A percentile compares a stretch with the other conserved stretches of the same genome.
These are phyloP conservation scores for Sarcophilus harrisii DNA, from an alignment of 2,797 vertebrate species.

Conservation along the genomic window DNA sequence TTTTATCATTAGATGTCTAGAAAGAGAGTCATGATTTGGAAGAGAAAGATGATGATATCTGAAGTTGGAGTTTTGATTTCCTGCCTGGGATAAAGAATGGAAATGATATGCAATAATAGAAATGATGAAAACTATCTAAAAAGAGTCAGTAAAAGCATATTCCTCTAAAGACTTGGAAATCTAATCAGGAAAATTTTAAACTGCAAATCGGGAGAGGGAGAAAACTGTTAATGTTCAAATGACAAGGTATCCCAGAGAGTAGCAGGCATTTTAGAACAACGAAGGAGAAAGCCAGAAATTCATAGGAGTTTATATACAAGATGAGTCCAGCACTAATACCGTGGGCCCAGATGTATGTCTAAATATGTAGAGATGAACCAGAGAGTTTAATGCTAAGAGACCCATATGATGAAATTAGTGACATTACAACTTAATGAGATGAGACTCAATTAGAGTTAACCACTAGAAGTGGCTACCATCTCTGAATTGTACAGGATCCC, in stretches of 20 bases:
- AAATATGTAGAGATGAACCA: neutral
- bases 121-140: neutral
- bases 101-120: neutral
- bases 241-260: neutral
- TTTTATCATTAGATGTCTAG: neutral
- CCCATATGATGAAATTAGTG: neutral
- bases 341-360: neutral
- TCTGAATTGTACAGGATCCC: neutral
- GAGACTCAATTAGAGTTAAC: neutral
- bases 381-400: neutral
- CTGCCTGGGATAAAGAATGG: neutral
- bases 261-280: neutral
- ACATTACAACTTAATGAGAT: neutral
- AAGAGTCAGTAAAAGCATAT: neutral
- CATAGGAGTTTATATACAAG: neutral
- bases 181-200: neutral
- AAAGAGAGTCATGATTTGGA: neutral
- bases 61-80: neutral
- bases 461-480: neutral
- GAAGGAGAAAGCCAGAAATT: neutral
- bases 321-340: neutral
- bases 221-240: neutral
- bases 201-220: neutral
- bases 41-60: neutral
- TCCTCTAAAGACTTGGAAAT: neutral